Evolutionary conservation across 1,140 invertebrate genomes (phyloP).

Genomic region (Brachionus calyciflorus): DNA sequence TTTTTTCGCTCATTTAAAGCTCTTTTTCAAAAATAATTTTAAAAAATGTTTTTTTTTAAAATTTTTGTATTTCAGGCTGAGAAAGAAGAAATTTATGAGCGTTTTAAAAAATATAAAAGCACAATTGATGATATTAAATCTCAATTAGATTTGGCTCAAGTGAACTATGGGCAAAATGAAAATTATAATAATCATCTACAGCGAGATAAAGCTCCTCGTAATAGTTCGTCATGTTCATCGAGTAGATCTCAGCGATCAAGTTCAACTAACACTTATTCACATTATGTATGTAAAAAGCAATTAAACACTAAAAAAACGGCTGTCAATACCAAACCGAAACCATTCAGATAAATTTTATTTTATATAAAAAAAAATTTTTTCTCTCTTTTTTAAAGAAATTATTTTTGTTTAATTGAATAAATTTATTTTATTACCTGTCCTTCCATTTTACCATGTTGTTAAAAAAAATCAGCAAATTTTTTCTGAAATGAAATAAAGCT

Average conservation of each 20-base stretch:
- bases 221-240: constrained; percentile 30
- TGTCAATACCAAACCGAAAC: background rate
- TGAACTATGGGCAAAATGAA: background rate
- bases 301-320: background rate
- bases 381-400: too few species aligned
- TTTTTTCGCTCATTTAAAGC: background rate
- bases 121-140: constrained; percentile 33
- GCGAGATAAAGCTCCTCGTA: constrained; percentile 2
- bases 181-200: too few species aligned
- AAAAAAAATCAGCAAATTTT: too few species aligned
- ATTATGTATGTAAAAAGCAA: constrained; percentile 23
- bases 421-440: too few species aligned
- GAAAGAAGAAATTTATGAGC: constrained; percentile 10
- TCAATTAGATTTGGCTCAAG: background rate
- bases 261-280: background rate
- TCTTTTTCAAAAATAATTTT: background rate
- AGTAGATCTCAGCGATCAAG: background rate
- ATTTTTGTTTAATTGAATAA: too few species aligned
- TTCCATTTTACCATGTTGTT: too few species aligned
- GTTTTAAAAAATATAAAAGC: constrained; percentile 7
- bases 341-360: constrained; percentile 20
- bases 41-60: background rate
- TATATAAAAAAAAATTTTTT: too few species aligned
- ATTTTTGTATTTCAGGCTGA: background rate
- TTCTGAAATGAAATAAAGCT: too few species aligned